Evolutionary conservation across 2,113 vertebrate species (phyloP).

Genomic region (Melanerpes aurifrons): DNA sequence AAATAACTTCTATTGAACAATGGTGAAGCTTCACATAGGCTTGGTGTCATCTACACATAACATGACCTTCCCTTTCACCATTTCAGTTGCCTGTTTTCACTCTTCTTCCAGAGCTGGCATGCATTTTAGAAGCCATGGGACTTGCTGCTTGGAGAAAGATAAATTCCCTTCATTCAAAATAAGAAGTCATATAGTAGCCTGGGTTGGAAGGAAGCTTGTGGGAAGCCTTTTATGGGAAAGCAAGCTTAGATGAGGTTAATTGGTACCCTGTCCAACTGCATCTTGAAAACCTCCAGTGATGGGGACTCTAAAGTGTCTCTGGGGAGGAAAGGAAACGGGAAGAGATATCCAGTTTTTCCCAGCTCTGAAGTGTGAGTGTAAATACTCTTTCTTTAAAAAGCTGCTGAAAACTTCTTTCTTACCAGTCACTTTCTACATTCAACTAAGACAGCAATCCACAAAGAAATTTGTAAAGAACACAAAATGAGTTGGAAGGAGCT

Average conservation of each 20-base stretch:
- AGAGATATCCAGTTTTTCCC: neutral
- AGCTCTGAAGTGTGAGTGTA: neutral
- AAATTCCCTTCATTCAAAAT: neutral
- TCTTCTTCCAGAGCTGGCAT: neutral
- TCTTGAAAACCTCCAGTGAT: neutral
- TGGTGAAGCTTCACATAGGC: neutral
- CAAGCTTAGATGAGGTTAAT: neutral
- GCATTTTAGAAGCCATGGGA: neutral
- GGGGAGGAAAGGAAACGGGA: neutral
- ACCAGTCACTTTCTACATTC: neutral
- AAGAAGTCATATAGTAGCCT: rapidly evolving
- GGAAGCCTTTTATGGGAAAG: neutral
- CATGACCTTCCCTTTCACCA: neutral
- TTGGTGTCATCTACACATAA: slow-evolving; percentile 1
- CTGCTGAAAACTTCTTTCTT: neutral
- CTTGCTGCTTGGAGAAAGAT: neutral
- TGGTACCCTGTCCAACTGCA: neutral
- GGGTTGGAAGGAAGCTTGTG: neutral
- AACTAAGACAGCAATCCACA: neutral
- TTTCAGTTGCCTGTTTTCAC: neutral
- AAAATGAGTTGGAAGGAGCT: neutral
- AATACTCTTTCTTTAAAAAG: neutral
- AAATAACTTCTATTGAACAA: slow-evolving; percentile 49
- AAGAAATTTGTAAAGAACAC: neutral
- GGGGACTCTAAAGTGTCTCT: neutral